These are phyloP conservation scores for Ochropleura leucogaster DNA, from an alignment of 2,888 invertebrate species.

Conservation along the genomic window DNA sequence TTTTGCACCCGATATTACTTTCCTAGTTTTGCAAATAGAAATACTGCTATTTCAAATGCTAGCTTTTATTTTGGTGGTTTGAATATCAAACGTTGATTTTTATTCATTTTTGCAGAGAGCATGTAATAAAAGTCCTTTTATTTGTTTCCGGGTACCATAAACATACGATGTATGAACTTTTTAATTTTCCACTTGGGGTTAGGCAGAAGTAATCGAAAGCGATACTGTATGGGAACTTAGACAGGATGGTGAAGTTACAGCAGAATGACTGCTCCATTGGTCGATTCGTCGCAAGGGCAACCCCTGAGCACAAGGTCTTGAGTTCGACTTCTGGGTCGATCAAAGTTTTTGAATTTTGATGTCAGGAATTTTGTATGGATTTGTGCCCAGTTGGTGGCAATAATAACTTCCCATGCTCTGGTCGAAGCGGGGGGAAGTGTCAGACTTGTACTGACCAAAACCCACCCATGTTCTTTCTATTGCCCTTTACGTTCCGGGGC, in stretches of 20 bases:
- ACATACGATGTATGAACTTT: conserved; percentile 9
- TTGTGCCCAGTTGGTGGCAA: too few relatives aligned
- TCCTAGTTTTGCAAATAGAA: conserved; percentile 17
- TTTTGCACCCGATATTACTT: background rate
- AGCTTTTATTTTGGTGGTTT: conserved; percentile 14
- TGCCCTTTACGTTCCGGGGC: too few relatives aligned
- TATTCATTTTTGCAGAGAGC: conserved; percentile 9
- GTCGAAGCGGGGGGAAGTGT: too few relatives aligned
- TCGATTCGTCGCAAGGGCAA: too few relatives aligned
- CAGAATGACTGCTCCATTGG: too few relatives aligned
- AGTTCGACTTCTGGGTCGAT: too few relatives aligned
- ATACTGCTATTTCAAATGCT: conserved; percentile 8
- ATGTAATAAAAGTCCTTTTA: conserved; percentile 24
- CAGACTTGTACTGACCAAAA: too few relatives aligned
- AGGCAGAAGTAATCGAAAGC: background rate
- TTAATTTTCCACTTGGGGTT: background rate
- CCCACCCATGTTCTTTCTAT: too few relatives aligned
- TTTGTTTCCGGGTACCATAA: conserved; percentile 11
- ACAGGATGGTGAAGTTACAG: background rate
- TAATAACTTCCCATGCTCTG: too few relatives aligned
- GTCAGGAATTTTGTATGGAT: too few relatives aligned
- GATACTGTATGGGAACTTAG: background rate
- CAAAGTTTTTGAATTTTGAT: too few relatives aligned
- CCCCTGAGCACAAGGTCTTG: too few relatives aligned
- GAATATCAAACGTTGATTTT: conserved; percentile 12